Conservation (phyloP, 2,888 invertebrate genomes). For the Drosophila borborema region DNA sequence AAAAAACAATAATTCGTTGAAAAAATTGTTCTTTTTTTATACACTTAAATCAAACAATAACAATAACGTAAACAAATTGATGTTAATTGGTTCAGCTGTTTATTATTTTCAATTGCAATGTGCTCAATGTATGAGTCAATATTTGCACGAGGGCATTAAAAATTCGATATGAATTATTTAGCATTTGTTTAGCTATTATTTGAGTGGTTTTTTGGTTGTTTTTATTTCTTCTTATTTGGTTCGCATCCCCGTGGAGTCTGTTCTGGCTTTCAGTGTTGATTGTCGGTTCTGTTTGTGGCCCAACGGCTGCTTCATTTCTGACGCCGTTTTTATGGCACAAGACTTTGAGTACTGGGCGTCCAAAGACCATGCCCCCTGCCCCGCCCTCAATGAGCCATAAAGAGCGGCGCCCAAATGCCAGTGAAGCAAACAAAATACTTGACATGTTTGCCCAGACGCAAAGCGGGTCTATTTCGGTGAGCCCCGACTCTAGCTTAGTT, state of each 20-base stretch:
- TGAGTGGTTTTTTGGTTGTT: not conserved
- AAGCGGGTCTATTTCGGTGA: slow-evolving; percentile 36
- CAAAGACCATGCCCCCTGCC: not conserved
- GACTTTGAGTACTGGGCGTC: slow-evolving; percentile 27
- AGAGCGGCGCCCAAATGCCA: slow-evolving; percentile 48
- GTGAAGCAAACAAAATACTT: slow-evolving; percentile 71
- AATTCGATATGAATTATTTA: slow-evolving; percentile 9
- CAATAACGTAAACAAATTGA: slow-evolving; percentile 17
- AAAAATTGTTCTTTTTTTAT: not conserved
- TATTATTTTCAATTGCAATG: slow-evolving; percentile 1
- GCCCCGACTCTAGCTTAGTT: slow-evolving; percentile 51
- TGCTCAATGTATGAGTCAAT: not conserved
- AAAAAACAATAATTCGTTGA: not conserved
- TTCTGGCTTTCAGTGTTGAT: slow-evolving; percentile 5
- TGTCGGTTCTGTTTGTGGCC: slow-evolving; percentile 30
- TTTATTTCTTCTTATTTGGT: not conserved
- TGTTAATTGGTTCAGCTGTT: slow-evolving; percentile 18
- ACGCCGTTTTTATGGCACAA: slow-evolving; percentile 53
- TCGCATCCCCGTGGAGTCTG: slow-evolving; percentile 29
- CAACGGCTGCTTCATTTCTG: slow-evolving; percentile 45
- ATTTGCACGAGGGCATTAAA: slow-evolving; percentile 1
- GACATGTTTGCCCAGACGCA: slow-evolving; percentile 75
- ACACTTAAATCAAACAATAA: not conserved
- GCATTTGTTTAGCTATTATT: slow-evolving; percentile 30
- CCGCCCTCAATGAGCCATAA: slow-evolving; percentile 50